A percentile compares a stretch with the other conserved stretches of the same genome.
These are phyloP conservation scores for Spilarctia lutea DNA, from an alignment of 2,888 invertebrate species.

Conservation along the genomic window DNA sequence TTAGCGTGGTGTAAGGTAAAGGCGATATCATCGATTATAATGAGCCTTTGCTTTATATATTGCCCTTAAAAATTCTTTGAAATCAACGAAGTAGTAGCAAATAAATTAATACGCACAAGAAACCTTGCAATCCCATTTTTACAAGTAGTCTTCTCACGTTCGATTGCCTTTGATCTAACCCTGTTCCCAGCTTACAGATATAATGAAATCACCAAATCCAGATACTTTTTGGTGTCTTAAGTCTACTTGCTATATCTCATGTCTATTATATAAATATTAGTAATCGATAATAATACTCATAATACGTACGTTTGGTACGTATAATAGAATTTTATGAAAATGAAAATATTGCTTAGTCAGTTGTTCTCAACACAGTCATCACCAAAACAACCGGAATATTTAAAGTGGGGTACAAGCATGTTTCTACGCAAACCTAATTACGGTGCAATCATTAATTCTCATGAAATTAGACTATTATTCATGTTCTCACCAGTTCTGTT, in stretches of 20 bases:
- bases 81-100: not conserved
- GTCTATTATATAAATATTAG: too few species aligned
- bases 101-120: not conserved
- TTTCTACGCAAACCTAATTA: constrained; percentile 8
- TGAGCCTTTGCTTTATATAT: not conserved
- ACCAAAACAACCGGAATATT: not conserved
- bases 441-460: constrained; percentile 11
- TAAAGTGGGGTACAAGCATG: not conserved
- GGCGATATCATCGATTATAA: constrained; percentile 15
- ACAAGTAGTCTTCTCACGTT: not conserved
- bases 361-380: not conserved
- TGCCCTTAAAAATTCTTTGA: not conserved
- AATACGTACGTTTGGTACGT: too few species aligned
- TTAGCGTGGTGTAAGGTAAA: constrained; percentile 46
- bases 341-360: not conserved
- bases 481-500: constrained; percentile 4
- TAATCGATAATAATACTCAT: too few species aligned
- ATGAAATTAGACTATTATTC: constrained; percentile 17
- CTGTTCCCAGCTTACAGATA: too few species aligned
- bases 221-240: too few species aligned
- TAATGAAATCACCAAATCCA: too few species aligned
- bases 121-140: not conserved
- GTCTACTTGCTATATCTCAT: too few species aligned
- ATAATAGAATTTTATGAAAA: too few species aligned
- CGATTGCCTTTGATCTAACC: too few species aligned